phyloP scores from a whole-genome alignment of 1,140 invertebrate species.

The Euura lappo region DNA sequence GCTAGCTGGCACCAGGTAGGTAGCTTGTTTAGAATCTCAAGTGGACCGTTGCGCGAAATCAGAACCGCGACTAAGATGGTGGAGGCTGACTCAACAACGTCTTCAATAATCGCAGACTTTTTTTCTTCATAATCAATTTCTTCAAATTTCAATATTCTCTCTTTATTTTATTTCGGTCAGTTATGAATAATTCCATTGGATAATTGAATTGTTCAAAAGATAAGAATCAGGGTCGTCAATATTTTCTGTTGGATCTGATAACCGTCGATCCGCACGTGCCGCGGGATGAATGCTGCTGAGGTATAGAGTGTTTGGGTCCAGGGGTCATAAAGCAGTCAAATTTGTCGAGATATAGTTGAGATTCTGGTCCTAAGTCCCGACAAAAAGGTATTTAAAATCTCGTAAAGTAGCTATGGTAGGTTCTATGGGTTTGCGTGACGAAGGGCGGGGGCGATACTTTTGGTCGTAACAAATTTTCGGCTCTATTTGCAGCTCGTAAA shows the following conservation, averaged over 20 bases:
- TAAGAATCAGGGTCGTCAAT: not conserved
- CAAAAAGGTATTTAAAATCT: conserved; percentile 6
- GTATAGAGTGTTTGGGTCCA: not conserved
- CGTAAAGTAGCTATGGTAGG: not conserved
- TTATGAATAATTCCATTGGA: conserved; percentile 22
- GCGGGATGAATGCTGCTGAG: not conserved
- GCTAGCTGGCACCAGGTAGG: not conserved
- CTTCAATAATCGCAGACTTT: not conserved
- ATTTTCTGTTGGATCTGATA: not conserved
- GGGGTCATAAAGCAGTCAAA: conserved; percentile 4
- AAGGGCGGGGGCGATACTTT: not conserved
- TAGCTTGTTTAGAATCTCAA: conserved; percentile 2
- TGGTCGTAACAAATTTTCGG: conserved; percentile 4
- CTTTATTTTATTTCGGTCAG: conserved; percentile 11
- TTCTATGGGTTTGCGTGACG: not conserved
- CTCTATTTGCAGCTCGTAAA: not conserved
- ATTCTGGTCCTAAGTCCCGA: not conserved
- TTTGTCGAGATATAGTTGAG: not conserved
- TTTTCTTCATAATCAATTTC: conserved; percentile 36
- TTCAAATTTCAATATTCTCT: conserved; percentile 16
- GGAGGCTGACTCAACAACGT: not conserved
- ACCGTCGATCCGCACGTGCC: not conserved
- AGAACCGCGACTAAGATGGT: not conserved
- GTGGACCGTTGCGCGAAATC: conserved; percentile 6
- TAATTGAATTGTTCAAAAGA: no score